Conservation (phyloP, 1,140 invertebrate species). For the Lycorma delicatula region DNA sequence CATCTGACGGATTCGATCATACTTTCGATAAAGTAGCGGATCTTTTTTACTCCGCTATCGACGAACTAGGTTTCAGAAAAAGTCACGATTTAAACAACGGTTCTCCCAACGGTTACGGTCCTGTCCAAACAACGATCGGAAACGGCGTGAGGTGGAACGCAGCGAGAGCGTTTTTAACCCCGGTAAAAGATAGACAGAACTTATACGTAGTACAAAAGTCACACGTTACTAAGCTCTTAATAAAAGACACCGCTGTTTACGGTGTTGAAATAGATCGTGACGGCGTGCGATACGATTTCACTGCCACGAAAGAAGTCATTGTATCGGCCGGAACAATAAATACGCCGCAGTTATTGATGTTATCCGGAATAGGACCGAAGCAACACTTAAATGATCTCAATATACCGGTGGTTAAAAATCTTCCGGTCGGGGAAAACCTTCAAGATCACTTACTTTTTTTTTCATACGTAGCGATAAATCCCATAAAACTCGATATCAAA, state of each 20-base stretch:
- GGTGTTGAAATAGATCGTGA: constrained; percentile 61
- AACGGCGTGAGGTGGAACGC: constrained; percentile 61
- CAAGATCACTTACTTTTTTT: constrained; percentile 38
- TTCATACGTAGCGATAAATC: not conserved
- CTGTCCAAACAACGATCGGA: constrained; percentile 43
- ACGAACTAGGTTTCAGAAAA: constrained; percentile 3
- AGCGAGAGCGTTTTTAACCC: constrained; percentile 43
- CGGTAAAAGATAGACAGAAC: constrained; percentile 38
- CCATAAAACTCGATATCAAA: not conserved
- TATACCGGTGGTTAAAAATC: constrained; percentile 23
- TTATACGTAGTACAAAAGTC: constrained; percentile 44
- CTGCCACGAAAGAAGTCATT: constrained; percentile 33
- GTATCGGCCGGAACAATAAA: constrained; percentile 36
- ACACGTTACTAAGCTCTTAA: constrained; percentile 39
- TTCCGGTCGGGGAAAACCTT: constrained; percentile 40
- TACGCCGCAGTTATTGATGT: constrained; percentile 40
- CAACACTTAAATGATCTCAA: constrained; percentile 33
- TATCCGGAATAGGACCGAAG: constrained; percentile 43
- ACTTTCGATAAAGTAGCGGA: not conserved
- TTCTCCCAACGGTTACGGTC: not conserved
- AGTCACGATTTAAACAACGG: constrained; percentile 8
- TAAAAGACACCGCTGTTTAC: constrained; percentile 51
- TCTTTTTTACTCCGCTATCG: not conserved
- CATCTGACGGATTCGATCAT: not conserved
- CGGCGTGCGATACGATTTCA: constrained; percentile 35